Percentiles rank a stretch among this genome's conserved stretches.
Conservation (phyloP, 2,113 vertebrate species). For the Aegotheles bennettii region DNA sequence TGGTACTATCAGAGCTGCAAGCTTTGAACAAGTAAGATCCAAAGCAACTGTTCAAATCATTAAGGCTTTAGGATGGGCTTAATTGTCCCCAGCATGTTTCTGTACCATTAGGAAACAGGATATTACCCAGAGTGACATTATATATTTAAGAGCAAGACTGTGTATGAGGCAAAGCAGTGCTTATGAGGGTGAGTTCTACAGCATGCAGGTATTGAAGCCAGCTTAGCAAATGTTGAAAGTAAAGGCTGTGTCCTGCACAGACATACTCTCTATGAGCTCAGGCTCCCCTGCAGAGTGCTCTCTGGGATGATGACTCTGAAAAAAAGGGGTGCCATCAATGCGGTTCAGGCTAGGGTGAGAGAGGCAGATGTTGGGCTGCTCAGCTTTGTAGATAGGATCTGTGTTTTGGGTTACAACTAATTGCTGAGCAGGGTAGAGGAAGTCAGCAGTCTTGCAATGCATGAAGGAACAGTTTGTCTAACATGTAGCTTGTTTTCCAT, state of each 20-base stretch:
- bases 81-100: background rate
- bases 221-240: background rate
- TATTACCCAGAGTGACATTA: background rate
- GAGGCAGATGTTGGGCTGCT: background rate
- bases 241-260: background rate
- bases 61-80: background rate
- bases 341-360: background rate
- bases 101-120: background rate
- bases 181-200: background rate
- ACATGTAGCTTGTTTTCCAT: background rate
- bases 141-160: background rate
- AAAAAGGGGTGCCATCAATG: background rate
- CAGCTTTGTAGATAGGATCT: background rate
- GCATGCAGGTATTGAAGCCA: accelerated
- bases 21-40: background rate
- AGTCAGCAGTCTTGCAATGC: background rate
- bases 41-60: background rate
- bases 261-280: accelerated
- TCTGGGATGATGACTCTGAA: background rate
- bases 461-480: background rate
- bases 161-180: background rate
- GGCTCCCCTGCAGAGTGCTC: background rate
- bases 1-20: background rate
- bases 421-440: background rate
- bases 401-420: background rate